Evolutionary conservation across 2,113 vertebrate species (phyloP).

Genomic region (Varanus salvator): DNA sequence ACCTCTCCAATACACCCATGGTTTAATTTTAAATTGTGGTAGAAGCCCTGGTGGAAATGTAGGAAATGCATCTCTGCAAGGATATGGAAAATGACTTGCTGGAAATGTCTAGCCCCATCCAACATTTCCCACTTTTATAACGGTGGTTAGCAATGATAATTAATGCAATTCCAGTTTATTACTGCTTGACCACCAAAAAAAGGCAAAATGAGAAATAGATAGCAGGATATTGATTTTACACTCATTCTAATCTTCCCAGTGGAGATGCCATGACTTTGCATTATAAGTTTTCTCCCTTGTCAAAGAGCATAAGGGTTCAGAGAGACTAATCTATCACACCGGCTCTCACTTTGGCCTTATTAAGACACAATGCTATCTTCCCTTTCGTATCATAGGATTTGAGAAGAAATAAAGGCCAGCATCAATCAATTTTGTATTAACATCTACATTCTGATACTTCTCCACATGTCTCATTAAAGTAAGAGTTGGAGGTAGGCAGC

Average conservation of each 20-base stretch:
- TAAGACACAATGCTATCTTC: not conserved
- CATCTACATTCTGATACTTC: not conserved
- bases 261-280: constrained; percentile 4
- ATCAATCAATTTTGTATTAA: constrained; percentile 1
- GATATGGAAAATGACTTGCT: not conserved
- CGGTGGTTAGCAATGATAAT: not conserved
- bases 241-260: not conserved
- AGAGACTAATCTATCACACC: not conserved
- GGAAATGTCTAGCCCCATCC: not conserved
- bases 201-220: constrained; percentile 10
- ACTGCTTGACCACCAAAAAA: not conserved
- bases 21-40: not conserved
- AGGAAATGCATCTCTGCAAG: not conserved
- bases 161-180: constrained; percentile 10
- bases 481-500: not conserved
- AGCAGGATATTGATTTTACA: constrained; percentile 28
- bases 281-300: constrained; percentile 5
- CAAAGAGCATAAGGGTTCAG: not conserved
- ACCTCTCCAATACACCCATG: not conserved
- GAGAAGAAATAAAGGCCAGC: not conserved
- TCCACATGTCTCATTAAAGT: not conserved
- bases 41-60: not conserved
- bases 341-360: not conserved
- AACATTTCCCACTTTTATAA: not conserved
- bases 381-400: not conserved